Evolutionary conservation across 2,888 invertebrate genomes (phyloP), one percentile per base, ranked within the genome.

Genomic region (Pandemis cinnamomeana): DNA sequence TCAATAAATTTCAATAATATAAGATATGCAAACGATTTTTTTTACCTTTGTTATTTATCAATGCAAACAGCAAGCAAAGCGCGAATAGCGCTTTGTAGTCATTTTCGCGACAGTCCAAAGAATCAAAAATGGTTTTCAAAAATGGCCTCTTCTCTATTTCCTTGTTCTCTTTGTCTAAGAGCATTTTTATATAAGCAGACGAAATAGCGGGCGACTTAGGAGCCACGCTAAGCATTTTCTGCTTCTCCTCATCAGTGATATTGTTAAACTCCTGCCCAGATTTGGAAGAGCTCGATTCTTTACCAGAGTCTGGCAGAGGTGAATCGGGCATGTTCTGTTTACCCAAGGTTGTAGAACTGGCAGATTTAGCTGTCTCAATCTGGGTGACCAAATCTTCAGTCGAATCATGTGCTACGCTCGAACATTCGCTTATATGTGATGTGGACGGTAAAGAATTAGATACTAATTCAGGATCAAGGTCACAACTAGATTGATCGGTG

Each of bases 181-280:
- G 83, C 78, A 81, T 86, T 72, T 93, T 92, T 71, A 90, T 79
- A 0, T 83, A 82, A n/a, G 86, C 79, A 7, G 81, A 78, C 46
- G 83, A 85, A 69, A 88, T 89, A 15, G 81, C 79, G 2, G 85
- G 80, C n/a, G 85, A 80, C 67, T 79, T 82, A 0, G 89, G 80
- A 13, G 83, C 78, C 0, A 83, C 87, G 51, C 86, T 83, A 7
- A 92, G 83, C n/a, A 94, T 76, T 75, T 96, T 95, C 82, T 98
- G 96, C 84, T 99, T 99, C 85, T 99, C 98, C 87, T 99, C 99
- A 84, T 99, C 99, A 0, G 99, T 99, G 27, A 98, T 97, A 89
- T 98, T 98, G 69, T 96, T 93, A 74, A 96, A 90, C 82, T 95
- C 95, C 0, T 91, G 83, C 0, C 81, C 81, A 7, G 87, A 86